A percentile compares a stretch with the other conserved stretches of the same genome.
Evolutionary conservation across 2,113 vertebrate species (phyloP).

Genomic region (Ailuropoda melanoleuca): DNA sequence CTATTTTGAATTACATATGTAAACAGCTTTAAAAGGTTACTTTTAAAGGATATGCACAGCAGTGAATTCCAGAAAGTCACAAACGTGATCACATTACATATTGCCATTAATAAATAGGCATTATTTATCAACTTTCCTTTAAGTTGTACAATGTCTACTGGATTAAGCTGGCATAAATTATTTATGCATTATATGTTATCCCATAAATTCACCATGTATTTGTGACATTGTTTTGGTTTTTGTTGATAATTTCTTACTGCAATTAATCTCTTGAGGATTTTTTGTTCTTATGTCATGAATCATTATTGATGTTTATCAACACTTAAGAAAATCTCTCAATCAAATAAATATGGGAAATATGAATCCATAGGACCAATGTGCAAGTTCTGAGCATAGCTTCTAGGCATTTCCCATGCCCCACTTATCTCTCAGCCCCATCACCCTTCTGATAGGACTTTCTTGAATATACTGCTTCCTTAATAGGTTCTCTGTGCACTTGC

Average conservation of each 20-base stretch:
- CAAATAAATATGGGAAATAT: neutral
- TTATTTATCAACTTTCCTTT: conserved; percentile 38
- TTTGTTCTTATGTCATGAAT: neutral
- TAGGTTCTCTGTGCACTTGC: neutral
- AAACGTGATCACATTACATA: neutral
- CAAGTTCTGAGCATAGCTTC: neutral
- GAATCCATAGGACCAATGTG: neutral
- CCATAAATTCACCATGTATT: neutral
- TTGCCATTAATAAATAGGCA: neutral
- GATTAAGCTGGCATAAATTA: neutral
- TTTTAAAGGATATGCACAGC: neutral
- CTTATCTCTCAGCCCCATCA: neutral
- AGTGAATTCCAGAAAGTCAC: conserved; percentile 44
- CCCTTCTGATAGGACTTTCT: neutral
- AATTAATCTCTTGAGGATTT: neutral
- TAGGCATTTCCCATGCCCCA: neutral
- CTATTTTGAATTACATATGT: neutral
- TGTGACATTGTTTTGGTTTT: conserved; percentile 18
- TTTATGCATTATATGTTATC: neutral
- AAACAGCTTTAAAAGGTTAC: neutral
- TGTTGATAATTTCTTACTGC: neutral
- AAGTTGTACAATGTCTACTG: neutral
- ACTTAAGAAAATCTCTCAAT: neutral
- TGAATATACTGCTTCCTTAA: neutral
- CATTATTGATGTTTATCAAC: conserved; percentile 18